phyloP scores from a whole-genome alignment of 1,140 invertebrate genomes.

The Ceratitis capitata region DNA sequence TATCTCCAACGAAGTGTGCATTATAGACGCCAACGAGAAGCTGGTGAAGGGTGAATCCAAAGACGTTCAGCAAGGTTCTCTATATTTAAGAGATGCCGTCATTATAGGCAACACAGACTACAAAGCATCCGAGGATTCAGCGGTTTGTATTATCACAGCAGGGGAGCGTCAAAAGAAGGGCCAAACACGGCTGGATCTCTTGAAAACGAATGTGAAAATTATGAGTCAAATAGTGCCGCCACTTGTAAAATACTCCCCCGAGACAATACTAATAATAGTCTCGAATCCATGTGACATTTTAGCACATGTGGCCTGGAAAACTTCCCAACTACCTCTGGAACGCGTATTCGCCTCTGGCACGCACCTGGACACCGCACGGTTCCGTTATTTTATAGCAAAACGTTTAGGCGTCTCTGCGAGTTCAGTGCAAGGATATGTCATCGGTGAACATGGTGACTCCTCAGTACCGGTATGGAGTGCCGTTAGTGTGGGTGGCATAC shows the following conservation, averaged over 20 bases:
- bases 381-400: slow-evolving; percentile 84
- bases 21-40: slow-evolving; percentile 43
- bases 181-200: slow-evolving; percentile 80
- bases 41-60: slow-evolving; percentile 43
- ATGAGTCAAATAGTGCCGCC: slow-evolving; percentile 82
- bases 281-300: slow-evolving; percentile 89
- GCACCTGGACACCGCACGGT: slow-evolving; percentile 85
- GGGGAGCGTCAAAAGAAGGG: slow-evolving; percentile 82
- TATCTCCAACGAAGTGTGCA: slow-evolving; percentile 42
- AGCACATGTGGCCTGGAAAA: slow-evolving; percentile 87
- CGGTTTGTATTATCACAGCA: slow-evolving; percentile 84
- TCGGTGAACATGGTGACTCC: slow-evolving; percentile 82
- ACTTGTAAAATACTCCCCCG: slow-evolving; percentile 82
- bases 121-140: slow-evolving; percentile 76
- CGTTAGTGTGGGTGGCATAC: slow-evolving; percentile 87
- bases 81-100: slow-evolving; percentile 42
- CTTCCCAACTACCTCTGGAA: slow-evolving; percentile 82
- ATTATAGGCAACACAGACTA: slow-evolving; percentile 70
- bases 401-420: slow-evolving; percentile 78
- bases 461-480: slow-evolving; percentile 90
- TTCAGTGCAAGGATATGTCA: slow-evolving; percentile 85
- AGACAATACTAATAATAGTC: slow-evolving; percentile 82
- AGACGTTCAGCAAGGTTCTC: slow-evolving; percentile 47
- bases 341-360: slow-evolving; percentile 87
- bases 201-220: slow-evolving; percentile 87